Evolutionary conservation across 2,888 invertebrate genomes (phyloP).

Genomic region (Aproaerema taeniolella): DNA sequence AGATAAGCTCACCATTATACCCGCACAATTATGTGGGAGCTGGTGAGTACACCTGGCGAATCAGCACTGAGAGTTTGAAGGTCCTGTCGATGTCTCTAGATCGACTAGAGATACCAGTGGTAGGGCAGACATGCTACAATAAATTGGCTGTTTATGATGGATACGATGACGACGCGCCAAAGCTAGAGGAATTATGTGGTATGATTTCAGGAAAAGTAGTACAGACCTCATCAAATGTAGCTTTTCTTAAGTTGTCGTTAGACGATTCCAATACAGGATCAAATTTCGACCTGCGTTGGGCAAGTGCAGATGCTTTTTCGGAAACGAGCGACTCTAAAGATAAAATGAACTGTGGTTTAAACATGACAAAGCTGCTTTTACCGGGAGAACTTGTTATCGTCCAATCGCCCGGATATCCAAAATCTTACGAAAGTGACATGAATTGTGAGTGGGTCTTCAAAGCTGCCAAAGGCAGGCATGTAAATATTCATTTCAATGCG

Average conservation of each 20-base stretch:
- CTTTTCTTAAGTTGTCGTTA: conserved; percentile 75
- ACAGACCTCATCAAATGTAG: conserved; percentile 79
- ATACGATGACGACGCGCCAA: conserved; percentile 79
- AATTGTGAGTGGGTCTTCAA: conserved; percentile 86
- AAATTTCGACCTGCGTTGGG: conserved; percentile 49
- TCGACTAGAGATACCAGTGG: conserved; percentile 50
- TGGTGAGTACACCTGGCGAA: conserved; percentile 81
- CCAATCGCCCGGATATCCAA: conserved; percentile 83
- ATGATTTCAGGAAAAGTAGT: conserved; percentile 30
- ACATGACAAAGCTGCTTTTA: conserved; percentile 38
- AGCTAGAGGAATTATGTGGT: conserved; percentile 77
- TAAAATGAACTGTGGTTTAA: conserved; percentile 51
- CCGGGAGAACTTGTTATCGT: conserved; percentile 45
- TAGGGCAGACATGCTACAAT: conserved; percentile 41
- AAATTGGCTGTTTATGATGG: conserved; percentile 84
- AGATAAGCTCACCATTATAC: conserved; percentile 88
- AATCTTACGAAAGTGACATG: conserved; percentile 78
- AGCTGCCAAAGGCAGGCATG: conserved; percentile 77
- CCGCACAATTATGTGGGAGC: conserved; percentile 69
- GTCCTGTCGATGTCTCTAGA: conserved; percentile 32
- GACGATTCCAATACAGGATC: conserved; percentile 61
- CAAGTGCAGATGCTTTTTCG: conserved; percentile 25
- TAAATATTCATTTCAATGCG: conserved; percentile 73
- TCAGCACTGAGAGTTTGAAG: conserved; percentile 67
- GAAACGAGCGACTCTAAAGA: conserved; percentile 7